Percentiles rank a stretch among this genome's conserved stretches.
phyloP scores from a whole-genome alignment of 1,140 invertebrate species.

The Drosophila sturtevanti region DNA sequence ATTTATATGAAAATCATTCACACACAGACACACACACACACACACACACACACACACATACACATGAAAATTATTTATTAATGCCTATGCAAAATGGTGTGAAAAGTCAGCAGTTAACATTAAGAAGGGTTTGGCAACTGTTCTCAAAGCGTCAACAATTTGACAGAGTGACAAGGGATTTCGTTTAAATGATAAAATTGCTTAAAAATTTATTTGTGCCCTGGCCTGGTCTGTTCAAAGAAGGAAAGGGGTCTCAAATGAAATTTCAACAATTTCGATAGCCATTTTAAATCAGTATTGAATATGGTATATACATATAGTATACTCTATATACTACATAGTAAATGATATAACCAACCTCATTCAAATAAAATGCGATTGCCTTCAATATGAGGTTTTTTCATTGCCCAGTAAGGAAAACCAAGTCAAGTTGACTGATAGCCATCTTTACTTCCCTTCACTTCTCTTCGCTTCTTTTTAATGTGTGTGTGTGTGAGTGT shows the following conservation, averaged over 20 bases:
- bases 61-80: constrained; percentile 70
- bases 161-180: constrained; percentile 9
- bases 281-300: not conserved
- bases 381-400: not conserved
- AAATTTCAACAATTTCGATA: constrained; percentile 3
- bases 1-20: constrained; percentile 77
- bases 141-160: constrained; percentile 31
- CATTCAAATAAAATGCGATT: not conserved
- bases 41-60: constrained; percentile 60
- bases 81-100: constrained; percentile 65
- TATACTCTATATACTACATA: not conserved
- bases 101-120: constrained; percentile 17
- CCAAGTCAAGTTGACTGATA: constrained; percentile 58
- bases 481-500: constrained; percentile 2
- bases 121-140: constrained; percentile 41
- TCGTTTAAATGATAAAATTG: constrained; percentile 1
- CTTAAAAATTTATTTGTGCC: not conserved
- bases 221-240: too few relatives aligned
- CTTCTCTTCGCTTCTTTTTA: not conserved
- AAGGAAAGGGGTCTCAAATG: not conserved
- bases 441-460: constrained; percentile 10
- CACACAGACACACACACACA: constrained; percentile 45
- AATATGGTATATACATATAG: not conserved
- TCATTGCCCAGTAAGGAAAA: constrained; percentile 5
- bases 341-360: constrained; percentile 6